phyloP scores from a whole-genome alignment of 2,888 invertebrate species.

The Camptogramma bilineatum region DNA sequence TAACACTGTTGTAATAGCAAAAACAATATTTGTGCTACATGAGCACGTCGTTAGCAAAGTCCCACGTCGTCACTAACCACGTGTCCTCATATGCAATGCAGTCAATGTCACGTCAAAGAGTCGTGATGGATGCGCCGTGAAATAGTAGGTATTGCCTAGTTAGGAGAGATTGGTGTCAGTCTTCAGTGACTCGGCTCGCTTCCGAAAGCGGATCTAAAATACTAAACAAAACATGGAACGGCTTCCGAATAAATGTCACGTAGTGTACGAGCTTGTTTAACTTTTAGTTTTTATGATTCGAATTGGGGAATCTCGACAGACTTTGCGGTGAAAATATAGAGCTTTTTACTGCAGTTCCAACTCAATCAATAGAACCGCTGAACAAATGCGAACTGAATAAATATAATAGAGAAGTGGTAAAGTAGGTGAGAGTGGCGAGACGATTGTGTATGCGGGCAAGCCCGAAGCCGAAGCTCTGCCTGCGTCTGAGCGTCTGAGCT shows the following conservation, averaged over 20 bases:
- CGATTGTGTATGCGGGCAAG: conserved; percentile 19
- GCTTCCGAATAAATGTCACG: background rate
- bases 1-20: conserved; percentile 35
- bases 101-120: conserved; percentile 56
- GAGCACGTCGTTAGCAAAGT: conserved; percentile 64
- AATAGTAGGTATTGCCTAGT: conserved; percentile 67
- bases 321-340: background rate
- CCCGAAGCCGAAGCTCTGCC: conserved; percentile 3
- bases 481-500: conserved; percentile 42
- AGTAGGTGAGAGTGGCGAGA: conserved; percentile 20
- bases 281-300: background rate
- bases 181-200: conserved; percentile 12
- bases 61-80: conserved; percentile 61
- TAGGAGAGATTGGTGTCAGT: conserved; percentile 49
- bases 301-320: background rate
- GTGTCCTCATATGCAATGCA: conserved; percentile 62
- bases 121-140: conserved; percentile 59
- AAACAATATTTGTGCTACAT: conserved; percentile 35
- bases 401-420: background rate
- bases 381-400: background rate
- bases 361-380: background rate
- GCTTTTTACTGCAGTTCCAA: background rate
- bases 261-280: background rate
- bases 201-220: conserved; percentile 16
- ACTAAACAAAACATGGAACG: conserved; percentile 3